phyloP scores from a whole-genome alignment of 2,888 invertebrate species.

The Drosophila incognita region DNA sequence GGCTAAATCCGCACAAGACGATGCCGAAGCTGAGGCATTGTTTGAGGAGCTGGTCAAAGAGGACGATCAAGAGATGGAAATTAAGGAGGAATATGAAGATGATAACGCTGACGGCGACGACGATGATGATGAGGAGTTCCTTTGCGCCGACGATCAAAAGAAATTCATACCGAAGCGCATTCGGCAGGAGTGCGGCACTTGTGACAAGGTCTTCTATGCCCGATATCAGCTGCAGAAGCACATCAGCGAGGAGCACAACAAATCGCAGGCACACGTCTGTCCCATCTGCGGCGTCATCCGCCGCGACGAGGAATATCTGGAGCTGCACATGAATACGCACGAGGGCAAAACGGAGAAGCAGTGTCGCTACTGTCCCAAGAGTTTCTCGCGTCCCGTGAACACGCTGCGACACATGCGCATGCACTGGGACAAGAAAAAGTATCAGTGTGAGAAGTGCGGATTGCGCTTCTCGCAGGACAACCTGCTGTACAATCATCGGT shows the following conservation, averaged over 20 bases:
- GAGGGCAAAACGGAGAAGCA: conserved; percentile 84
- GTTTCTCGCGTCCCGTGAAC: conserved; percentile 81
- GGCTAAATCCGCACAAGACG: conserved; percentile 46
- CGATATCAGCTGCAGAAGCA: conserved; percentile 77
- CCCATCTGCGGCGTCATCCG: conserved; percentile 79
- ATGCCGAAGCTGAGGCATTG: conserved; percentile 67
- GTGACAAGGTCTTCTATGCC: conserved; percentile 68
- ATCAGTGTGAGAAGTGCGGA: conserved; percentile 83
- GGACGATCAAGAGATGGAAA: conserved; percentile 44
- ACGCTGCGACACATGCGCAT: conserved; percentile 83
- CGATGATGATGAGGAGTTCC: conserved; percentile 50
- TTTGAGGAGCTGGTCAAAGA: conserved; percentile 70
- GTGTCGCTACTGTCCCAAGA: conserved; percentile 82
- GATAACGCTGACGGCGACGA: conserved; percentile 57
- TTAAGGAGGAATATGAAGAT: conserved; percentile 58
- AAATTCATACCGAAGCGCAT: conserved; percentile 53
- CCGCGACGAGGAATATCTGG: conserved; percentile 82
- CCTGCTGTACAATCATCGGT: conserved; percentile 81
- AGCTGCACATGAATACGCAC: conserved; percentile 83
- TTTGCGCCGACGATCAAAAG: conserved; percentile 44
- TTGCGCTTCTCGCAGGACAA: conserved; percentile 82
- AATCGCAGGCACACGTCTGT: conserved; percentile 66
- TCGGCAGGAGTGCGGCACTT: conserved; percentile 63
- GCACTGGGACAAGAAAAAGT: conserved; percentile 84
- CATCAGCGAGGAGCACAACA: conserved; percentile 72